Percentiles rank a stretch among this genome's conserved stretches.
Conservation (phyloP, 2,797 vertebrate genomes). For the Rhinogobio ventralis region DNA sequence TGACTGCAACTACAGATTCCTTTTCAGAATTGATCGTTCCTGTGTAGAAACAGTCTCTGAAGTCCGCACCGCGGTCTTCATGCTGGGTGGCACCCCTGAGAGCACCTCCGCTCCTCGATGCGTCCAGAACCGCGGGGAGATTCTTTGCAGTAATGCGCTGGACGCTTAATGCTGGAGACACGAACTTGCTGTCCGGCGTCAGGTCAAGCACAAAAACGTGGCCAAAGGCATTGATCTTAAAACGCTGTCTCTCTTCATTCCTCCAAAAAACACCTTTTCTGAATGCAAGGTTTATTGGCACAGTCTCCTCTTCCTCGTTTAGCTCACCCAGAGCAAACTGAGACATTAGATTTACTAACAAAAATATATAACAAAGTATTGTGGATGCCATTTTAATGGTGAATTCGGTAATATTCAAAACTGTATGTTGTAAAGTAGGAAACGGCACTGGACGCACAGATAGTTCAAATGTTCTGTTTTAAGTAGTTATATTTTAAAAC, state of each 20-base stretch:
- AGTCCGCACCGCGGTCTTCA: conserved; percentile 59
- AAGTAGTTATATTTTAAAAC: neutral
- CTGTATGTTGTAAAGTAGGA: neutral
- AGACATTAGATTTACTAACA: conserved; percentile 65
- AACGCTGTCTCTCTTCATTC: conserved; percentile 74
- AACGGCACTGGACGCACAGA: neutral
- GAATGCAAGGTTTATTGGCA: conserved; percentile 73
- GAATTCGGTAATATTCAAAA: conserved; percentile 17
- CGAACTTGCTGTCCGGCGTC: conserved; percentile 84
- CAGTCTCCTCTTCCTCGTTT: conserved; percentile 76
- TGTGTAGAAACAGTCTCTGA: conserved; percentile 86
- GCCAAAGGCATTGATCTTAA: conserved; percentile 83
- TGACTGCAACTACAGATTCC: conserved; percentile 86
- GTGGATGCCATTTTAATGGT: conserved; percentile 43
- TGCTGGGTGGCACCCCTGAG: conserved; percentile 56
- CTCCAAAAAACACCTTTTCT: conserved; percentile 69
- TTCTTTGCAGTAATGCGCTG: conserved; percentile 75
- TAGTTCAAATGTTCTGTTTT: neutral
- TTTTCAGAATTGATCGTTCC: conserved; percentile 81
- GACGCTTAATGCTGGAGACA: conserved; percentile 83
- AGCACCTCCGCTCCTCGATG: conserved; percentile 47
- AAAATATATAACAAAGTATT: conserved; percentile 64
- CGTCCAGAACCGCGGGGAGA: conserved; percentile 58
- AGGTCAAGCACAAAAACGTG: conserved; percentile 81
- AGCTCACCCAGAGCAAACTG: conserved; percentile 59